Percentiles rank a stretch among this genome's conserved stretches.
These are phyloP conservation scores for Epizoanthus fatuus DNA, from an alignment of 92 coral and sea anemone genomes.

Conservation along the genomic window DNA sequence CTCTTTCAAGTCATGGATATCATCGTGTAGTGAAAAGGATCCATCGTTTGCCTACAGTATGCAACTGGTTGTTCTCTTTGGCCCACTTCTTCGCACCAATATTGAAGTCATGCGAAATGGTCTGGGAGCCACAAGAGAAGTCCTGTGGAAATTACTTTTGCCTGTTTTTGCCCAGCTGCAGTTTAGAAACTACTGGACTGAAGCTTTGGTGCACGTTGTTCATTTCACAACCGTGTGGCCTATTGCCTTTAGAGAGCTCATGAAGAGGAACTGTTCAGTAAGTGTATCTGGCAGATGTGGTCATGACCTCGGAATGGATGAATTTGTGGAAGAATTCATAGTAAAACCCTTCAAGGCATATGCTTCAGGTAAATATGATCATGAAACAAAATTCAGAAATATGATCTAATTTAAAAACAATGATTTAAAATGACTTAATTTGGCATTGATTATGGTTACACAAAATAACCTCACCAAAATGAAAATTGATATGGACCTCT, in stretches of 20 bases:
- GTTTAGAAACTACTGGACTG: slow-evolving; percentile 56
- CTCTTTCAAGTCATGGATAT: too few species aligned
- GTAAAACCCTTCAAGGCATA: slow-evolving; percentile 64
- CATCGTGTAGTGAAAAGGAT: too few species aligned
- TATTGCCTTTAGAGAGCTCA: slow-evolving; percentile 28
- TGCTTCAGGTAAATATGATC: slow-evolving; percentile 42
- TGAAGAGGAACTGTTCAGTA: slow-evolving; percentile 57
- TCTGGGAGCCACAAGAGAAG: slow-evolving; percentile 47
- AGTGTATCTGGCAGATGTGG: slow-evolving; percentile 42
- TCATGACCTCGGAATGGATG: slow-evolving; percentile 50
- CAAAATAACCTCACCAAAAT: too few species aligned
- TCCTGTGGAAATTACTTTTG: slow-evolving; percentile 39
- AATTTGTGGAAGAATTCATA: slow-evolving; percentile 61
- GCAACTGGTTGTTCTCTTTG: slow-evolving; percentile 34
- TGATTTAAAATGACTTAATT: too few species aligned
- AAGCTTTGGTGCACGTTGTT: slow-evolving; percentile 43
- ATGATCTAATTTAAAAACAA: too few species aligned
- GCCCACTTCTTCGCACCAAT: slow-evolving; percentile 48
- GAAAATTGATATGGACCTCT: too few species aligned
- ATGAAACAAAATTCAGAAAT: too few species aligned
- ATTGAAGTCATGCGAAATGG: slow-evolving; percentile 33
- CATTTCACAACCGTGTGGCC: slow-evolving; percentile 64
- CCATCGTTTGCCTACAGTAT: too few species aligned
- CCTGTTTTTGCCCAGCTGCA: slow-evolving; percentile 64
- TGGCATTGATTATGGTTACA: too few species aligned